These are phyloP conservation scores for Dugesia japonica DNA, from an alignment of 2,888 invertebrate genomes.

Conservation along the genomic window DNA sequence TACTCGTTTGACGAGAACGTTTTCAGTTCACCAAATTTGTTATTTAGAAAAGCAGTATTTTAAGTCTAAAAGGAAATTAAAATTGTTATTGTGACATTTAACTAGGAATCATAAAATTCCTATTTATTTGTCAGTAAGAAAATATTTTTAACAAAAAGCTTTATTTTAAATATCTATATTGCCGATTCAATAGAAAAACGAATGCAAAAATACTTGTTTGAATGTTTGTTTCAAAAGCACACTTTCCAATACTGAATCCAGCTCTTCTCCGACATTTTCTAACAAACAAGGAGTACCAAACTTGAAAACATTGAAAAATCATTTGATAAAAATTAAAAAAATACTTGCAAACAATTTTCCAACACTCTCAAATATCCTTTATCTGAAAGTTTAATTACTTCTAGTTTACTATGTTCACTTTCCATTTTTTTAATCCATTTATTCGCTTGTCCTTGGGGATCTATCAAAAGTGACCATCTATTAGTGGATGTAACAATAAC, in stretches of 20 bases:
- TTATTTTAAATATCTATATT: too few relatives aligned
- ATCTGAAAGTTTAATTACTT: conserved; percentile 68
- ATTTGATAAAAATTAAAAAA: too few relatives aligned
- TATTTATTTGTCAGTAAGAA: too few relatives aligned
- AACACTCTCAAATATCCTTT: conserved; percentile 62
- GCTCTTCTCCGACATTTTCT: conserved; percentile 61
- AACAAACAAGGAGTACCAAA: conserved; percentile 55
- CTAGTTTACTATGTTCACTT: conserved; percentile 58
- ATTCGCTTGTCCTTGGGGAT: conserved; percentile 63
- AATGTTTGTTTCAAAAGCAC: conserved; percentile 65
- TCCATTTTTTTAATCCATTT: conserved; percentile 88
- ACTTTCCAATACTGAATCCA: conserved; percentile 58
- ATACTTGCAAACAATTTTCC: conserved; percentile 62
- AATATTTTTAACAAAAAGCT: too few relatives aligned
- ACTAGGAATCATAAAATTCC: too few relatives aligned
- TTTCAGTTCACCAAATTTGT: too few relatives aligned
- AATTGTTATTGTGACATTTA: too few relatives aligned
- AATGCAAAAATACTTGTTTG: conserved; percentile 52
- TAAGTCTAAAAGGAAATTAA: too few relatives aligned
- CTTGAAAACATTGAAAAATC: too few relatives aligned
- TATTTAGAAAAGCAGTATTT: too few relatives aligned
- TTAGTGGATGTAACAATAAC: conserved; percentile 44
- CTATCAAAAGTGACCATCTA: conserved; percentile 48
- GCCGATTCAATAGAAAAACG: neutral
- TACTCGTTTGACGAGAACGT: too few relatives aligned